phyloP scores from a whole-genome alignment of 2,888 invertebrate species.

The Sceliomorpha sp. region DNA sequence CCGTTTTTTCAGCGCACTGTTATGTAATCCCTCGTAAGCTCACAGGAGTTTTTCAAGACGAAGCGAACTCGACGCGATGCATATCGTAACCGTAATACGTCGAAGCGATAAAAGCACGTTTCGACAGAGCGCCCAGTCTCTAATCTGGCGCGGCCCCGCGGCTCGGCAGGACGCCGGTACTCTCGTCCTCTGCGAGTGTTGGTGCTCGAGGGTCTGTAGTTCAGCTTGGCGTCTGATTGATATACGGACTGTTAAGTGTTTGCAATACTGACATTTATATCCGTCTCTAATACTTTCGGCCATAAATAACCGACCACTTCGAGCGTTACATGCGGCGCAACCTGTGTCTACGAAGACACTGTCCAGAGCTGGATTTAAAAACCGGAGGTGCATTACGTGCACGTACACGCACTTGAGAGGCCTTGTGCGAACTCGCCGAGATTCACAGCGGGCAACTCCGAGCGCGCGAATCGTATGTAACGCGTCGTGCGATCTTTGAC shows the following conservation, averaged over 20 bases:
- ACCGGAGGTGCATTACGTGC: constrained; percentile 41
- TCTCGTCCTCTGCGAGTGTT: constrained; percentile 42
- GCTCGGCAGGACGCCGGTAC: constrained; percentile 60
- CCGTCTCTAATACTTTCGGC: constrained; percentile 76
- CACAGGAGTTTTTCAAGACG: not conserved
- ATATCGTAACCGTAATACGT: constrained; percentile 23
- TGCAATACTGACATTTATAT: constrained; percentile 80
- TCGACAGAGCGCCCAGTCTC: constrained; percentile 36
- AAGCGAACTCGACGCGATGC: not conserved
- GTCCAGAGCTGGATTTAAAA: constrained; percentile 50
- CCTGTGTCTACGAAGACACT: constrained; percentile 53
- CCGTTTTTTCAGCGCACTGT: no score
- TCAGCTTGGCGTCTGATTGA: constrained; percentile 77
- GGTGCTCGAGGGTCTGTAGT: constrained; percentile 63
- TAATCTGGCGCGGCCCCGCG: constrained; percentile 32
- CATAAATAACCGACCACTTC: constrained; percentile 77
- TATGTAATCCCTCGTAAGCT: no score
- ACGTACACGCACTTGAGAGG: constrained; percentile 37
- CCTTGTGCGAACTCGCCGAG: constrained; percentile 28
- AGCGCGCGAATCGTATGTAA: constrained; percentile 27
- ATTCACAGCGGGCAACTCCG: constrained; percentile 34
- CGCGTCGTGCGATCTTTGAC: constrained; percentile 28
- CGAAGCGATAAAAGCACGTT: constrained; percentile 38
- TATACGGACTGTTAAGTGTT: constrained; percentile 80
- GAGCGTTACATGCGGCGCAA: constrained; percentile 52